Conservation (phyloP, 2,888 invertebrate genomes). For the Nysson spinosus region DNA sequence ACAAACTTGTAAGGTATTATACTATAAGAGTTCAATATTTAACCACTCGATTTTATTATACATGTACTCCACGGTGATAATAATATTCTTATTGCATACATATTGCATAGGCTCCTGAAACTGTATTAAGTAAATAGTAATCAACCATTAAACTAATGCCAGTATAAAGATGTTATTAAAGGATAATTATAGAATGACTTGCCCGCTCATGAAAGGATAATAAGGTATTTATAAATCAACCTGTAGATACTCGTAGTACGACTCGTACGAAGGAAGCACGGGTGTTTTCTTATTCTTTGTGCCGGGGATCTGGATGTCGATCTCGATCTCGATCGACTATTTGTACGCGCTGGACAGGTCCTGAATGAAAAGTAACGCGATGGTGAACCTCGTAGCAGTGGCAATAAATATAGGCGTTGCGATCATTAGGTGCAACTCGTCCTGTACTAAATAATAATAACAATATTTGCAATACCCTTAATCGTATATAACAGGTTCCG, state of each 20-base stretch:
- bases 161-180: too few relatives aligned
- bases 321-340: constrained; percentile 54
- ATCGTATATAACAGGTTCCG: constrained; percentile 21
- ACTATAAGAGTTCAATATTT: too few relatives aligned
- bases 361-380: constrained; percentile 46
- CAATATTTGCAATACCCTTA: constrained; percentile 26
- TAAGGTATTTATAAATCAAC: constrained; percentile 22
- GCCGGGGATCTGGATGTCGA: constrained; percentile 55
- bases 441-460: constrained; percentile 23
- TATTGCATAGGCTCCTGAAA: too few relatives aligned
- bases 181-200: too few relatives aligned
- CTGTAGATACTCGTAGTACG: constrained; percentile 40
- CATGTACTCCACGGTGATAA: too few relatives aligned
- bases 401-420: constrained; percentile 28
- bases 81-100: too few relatives aligned
- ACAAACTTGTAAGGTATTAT: too few relatives aligned
- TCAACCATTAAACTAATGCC: too few relatives aligned
- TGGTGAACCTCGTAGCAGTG: constrained; percentile 39
- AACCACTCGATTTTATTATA: too few relatives aligned
- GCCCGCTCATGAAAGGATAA: too few relatives aligned
- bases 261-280: constrained; percentile 39
- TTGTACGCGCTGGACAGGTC: constrained; percentile 39
- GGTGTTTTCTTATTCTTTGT: constrained; percentile 40
- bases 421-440: constrained; percentile 26
- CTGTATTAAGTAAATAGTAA: too few relatives aligned